Conservation (phyloP, 2,888 invertebrate species). For the Nezara viridula region DNA sequence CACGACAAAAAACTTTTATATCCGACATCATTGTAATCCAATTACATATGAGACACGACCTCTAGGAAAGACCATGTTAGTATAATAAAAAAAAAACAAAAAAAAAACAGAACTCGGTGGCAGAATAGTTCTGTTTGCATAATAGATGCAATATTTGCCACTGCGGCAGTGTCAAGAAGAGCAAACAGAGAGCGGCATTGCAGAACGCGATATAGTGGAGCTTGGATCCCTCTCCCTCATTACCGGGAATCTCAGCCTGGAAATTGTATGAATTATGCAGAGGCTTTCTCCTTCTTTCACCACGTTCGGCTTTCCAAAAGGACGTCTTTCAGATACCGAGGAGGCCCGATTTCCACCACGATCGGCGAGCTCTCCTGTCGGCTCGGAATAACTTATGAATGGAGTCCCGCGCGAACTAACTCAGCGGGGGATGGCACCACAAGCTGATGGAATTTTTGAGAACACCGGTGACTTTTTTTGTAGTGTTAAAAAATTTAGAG, state of each 20-base stretch:
- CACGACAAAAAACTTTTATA: no score
- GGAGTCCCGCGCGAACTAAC: neutral
- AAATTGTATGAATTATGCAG: slow-evolving; percentile 44
- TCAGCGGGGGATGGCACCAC: neutral
- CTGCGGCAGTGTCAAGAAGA: neutral
- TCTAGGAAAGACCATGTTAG: neutral
- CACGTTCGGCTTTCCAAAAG: neutral
- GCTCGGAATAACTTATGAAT: slow-evolving; percentile 6
- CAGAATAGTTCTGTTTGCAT: slow-evolving; percentile 18
- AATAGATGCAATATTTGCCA: slow-evolving; percentile 28
- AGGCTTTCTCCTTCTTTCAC: slow-evolving; percentile 25
- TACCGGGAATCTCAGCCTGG: neutral
- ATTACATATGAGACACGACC: neutral
- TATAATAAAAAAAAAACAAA: neutral
- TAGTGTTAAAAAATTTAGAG: neutral
- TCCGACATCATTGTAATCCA: neutral
- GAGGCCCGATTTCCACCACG: neutral
- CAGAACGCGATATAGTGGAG: neutral
- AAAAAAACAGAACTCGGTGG: neutral
- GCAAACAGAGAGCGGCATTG: neutral
- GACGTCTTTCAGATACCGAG: neutral
- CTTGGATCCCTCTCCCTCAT: slow-evolving; percentile 21
- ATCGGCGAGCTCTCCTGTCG: neutral
- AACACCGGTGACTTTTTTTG: neutral
- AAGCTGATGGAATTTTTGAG: slow-evolving; percentile 14